Base-by-base conservation (phyloP, 2,888 invertebrate genomes). In the Kuschelorhynchus macadamiae region DNA sequence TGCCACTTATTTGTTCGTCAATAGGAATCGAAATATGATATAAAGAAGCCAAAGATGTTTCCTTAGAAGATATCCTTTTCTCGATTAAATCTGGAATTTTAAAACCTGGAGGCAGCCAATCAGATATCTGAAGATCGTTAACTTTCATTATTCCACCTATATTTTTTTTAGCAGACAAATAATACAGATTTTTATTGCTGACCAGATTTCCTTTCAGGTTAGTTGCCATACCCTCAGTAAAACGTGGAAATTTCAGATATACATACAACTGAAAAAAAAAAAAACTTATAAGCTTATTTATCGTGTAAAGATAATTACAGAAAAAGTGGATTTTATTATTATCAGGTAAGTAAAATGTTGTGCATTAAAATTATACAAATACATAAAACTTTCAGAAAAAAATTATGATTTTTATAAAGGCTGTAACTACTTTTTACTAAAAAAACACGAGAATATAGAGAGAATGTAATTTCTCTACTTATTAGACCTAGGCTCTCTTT, bases 161-260 rank as follows among this genome's bases (percentile, higher is more conserved):
- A 9, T 87, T 85, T 36, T 83, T 82, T 1, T 79, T 78, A 11
- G 79, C 77, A 0, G 84, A 96, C 18, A 93, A 89, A 78, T 93
- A 92, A 79, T 89, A 93, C 17, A 99, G 85, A 82, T 97, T 96
- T 65, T 92, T 90, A 82, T 97, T 97, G 50, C 94, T 94, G 18
- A 95, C 88, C 1, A 93, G 79, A 72, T 87, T 84, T 0, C 88
- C 84, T 77, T 96, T 91, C 11, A 95, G 84, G 63, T 87, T 86
- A 0, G 94, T 94, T 21, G 96, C 85, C 71, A 89, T 88, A 0
- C 96, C 96, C 83, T 97, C 96, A 75, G 91, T 89, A 41, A 88
- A 87, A 0, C 82, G 81, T 0, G 91, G 88, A 80, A 90, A 94
- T 62, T 86, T 85, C 73, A 90, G 88, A 79, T 88, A 92, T 16